Evolutionary conservation across 2,888 invertebrate genomes (phyloP), one percentile per base, ranked within the genome.

Genomic region (Cistogaster globosa): DNA sequence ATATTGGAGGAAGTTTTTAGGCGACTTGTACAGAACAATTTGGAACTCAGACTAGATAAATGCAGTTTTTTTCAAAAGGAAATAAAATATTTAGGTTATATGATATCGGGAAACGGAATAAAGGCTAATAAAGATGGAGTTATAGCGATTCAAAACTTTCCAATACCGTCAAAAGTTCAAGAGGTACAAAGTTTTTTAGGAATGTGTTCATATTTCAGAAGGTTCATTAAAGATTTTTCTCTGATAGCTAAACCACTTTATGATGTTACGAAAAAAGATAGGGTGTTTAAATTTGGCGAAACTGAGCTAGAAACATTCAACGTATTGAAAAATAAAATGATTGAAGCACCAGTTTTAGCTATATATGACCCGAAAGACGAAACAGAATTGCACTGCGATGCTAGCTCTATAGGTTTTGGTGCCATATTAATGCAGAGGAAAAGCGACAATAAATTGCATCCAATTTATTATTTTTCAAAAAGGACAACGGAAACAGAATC

Each of bases 401-500:
- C 90, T 4, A 89, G 89, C 72, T 45, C 84, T 1, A 11, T 87
- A 3, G 90, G 91, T 0, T 86, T 89, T 69, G 90, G 90, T 16
- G 89, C 89, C 1, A 88, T 89, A 14, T 57, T 91, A 12, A 32
- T 91, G 60, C 92, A 91, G 79, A 84, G 80, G 48, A 79, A 79
- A 60, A 86, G 87, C 16, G 89, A 88, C 77, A 75, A 72, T 0
- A 85, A 84, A 57, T 79, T 89, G 6, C 88, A 89, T 68, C 91
- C 91, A 0, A 88, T 91, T 9, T 89, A 88, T 65, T 91, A 87
- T 79, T 91, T 90, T 79, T 90, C 89, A 20, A 88, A 76, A 60
- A 69, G 32, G 32, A 79, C 74, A 2, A 69, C 75, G 12, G 58
- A 75, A 11, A 26, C 96, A 94, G 89, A 90, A 67, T 58, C 86